Percentiles rank a stretch among this genome's conserved stretches.
phyloP scores from a whole-genome alignment of 2,797 vertebrate species.

The Bovichtus variegatus region DNA sequence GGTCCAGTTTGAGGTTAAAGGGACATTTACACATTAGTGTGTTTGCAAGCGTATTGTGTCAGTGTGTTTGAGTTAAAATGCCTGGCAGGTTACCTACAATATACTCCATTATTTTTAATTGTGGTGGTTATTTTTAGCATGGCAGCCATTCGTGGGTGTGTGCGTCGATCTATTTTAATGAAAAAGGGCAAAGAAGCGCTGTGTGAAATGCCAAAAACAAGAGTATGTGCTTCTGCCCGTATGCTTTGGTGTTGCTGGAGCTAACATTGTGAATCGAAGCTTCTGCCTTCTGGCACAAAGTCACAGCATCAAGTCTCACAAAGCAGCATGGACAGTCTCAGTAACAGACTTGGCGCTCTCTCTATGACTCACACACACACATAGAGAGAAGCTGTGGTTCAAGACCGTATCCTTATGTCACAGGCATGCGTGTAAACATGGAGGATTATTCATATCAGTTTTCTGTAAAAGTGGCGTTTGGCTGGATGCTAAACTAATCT shows the following conservation, averaged over 20 bases:
- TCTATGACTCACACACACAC: constrained; percentile 57
- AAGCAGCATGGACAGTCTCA: constrained; percentile 68
- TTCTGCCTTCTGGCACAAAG: constrained; percentile 69
- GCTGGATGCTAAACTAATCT: constrained; percentile 71
- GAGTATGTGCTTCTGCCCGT: neutral
- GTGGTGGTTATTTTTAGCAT: constrained; percentile 5
- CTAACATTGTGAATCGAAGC: constrained; percentile 58
- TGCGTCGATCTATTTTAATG: neutral
- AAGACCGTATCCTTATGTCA: constrained; percentile 71
- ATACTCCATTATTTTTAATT: constrained; percentile 17
- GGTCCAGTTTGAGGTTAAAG: constrained; percentile 43
- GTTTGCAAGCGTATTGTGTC: constrained; percentile 9
- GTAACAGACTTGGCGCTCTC: constrained; percentile 58
- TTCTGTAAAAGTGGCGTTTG: constrained; percentile 71
- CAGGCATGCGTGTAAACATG: constrained; percentile 72
- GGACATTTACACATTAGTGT: constrained; percentile 16
- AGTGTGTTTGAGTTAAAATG: constrained; percentile 18
- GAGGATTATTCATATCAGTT: constrained; percentile 79
- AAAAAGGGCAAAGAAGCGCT: constrained; percentile 12
- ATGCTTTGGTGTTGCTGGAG: constrained; percentile 47
- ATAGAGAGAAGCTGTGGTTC: constrained; percentile 40
- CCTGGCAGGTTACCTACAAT: constrained; percentile 15
- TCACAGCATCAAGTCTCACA: constrained; percentile 52
- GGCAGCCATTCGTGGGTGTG: constrained; percentile 6
- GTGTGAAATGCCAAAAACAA: constrained; percentile 6